These are phyloP conservation scores for Ephydatia muelleri DNA, from an alignment of 37 sponge, comb jelly and placozoan species.

Conservation along the genomic window DNA sequence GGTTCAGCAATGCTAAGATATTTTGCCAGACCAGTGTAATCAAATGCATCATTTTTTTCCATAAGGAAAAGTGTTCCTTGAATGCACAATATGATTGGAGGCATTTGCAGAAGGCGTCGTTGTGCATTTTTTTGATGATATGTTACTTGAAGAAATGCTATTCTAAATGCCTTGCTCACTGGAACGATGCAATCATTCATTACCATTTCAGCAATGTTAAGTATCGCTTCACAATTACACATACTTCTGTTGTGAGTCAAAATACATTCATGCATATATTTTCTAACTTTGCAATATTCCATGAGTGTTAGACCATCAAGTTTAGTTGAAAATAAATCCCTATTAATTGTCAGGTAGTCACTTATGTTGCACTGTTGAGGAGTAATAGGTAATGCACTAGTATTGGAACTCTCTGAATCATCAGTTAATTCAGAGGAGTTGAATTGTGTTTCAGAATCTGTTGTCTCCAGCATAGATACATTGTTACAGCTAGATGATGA, in stretches of 20 bases:
- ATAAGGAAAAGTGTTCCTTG: not conserved
- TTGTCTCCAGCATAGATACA: not conserved
- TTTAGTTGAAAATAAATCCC: too few species aligned
- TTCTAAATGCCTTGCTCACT: conserved; percentile 18
- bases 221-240: not conserved
- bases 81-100: not conserved
- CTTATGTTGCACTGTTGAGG: not conserved
- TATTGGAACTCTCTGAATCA: not conserved
- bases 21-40: conserved; percentile 19
- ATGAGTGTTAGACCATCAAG: conserved; percentile 4
- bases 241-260: not conserved
- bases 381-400: not conserved
- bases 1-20: not conserved
- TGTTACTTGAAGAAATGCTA: conserved; percentile 1
- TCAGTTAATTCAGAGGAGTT: not conserved
- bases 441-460: not conserved
- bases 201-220: conserved; percentile 12
- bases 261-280: not conserved
- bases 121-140: conserved; percentile 12
- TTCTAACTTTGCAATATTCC: conserved; percentile 11
- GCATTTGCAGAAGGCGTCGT: conserved; percentile 11
- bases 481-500: not conserved
- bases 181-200: not conserved
- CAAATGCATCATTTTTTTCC: conserved; percentile 15
- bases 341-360: not conserved